Evolutionary conservation across 2,888 invertebrate species (phyloP).

Genomic region (Leptinotarsa haldemani): DNA sequence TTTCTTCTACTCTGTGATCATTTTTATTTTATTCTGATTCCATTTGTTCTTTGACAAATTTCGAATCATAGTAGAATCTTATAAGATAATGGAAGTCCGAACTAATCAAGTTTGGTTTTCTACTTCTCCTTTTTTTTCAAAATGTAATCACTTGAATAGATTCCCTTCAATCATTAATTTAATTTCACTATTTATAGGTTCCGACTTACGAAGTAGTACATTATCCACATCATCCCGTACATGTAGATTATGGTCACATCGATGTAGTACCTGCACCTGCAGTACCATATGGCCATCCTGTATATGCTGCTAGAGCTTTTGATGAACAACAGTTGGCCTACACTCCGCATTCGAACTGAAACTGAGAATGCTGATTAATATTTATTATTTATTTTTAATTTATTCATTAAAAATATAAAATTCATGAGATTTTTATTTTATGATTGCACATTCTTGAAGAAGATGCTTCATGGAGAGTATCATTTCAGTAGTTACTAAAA

Average conservation of each 20-base stretch:
- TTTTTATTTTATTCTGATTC: no score
- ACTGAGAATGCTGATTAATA: not conserved
- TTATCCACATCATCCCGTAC: slow-evolving; percentile 77
- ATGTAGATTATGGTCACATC: slow-evolving; percentile 56
- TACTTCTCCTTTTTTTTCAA: no score
- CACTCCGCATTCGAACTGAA: slow-evolving; percentile 20
- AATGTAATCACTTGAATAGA: no score
- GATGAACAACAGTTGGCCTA: slow-evolving; percentile 38
- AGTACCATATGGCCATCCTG: slow-evolving; percentile 35
- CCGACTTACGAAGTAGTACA: slow-evolving; percentile 90
- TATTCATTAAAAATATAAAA: slow-evolving; percentile 18
- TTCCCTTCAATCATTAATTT: not conserved
- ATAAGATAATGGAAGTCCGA: no score
- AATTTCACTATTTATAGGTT: slow-evolving; percentile 62
- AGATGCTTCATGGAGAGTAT: no score
- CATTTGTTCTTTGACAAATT: no score
- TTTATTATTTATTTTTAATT: slow-evolving; percentile 31
- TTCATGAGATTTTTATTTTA: not conserved
- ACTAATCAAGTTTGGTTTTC: no score
- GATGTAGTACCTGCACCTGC: slow-evolving; percentile 36
- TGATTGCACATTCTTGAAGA: not conserved
- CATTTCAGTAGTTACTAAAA: not conserved
- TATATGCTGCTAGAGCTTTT: slow-evolving; percentile 34
- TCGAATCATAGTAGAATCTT: no score
- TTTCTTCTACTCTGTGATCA: no score